Conservation (phyloP, 2,113 vertebrate species). For the Cyprinodon variegatus region DNA sequence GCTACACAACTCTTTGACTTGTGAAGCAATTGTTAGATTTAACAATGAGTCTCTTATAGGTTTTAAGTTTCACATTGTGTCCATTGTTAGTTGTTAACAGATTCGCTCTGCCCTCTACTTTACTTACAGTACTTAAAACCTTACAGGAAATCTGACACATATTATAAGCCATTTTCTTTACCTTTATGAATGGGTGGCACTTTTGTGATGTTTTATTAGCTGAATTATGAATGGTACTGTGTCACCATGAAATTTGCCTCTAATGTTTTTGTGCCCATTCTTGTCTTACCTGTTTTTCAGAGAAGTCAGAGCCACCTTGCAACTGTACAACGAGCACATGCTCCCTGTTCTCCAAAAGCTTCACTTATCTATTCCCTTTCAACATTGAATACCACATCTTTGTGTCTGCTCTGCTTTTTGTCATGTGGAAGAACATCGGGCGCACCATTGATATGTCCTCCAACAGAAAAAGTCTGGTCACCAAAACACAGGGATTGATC, state of each 20-base stretch:
- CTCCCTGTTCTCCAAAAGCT: conserved; percentile 86
- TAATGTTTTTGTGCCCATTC: conserved; percentile 7
- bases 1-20: neutral
- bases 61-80: neutral
- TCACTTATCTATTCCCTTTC: conserved; percentile 95
- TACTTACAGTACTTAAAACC: neutral
- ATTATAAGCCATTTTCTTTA: neutral
- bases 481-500: conserved; percentile 76
- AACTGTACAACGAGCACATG: conserved; percentile 89
- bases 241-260: neutral
- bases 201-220: neutral
- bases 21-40: neutral
- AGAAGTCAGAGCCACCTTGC: conserved; percentile 83
- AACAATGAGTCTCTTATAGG: neutral
- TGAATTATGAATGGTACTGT: neutral
- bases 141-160: neutral
- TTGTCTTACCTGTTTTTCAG: conserved; percentile 68
- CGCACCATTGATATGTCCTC: conserved; percentile 83
- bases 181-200: no score
- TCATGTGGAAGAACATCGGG: conserved; percentile 97
- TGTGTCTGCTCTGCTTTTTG: conserved; percentile 92
- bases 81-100: neutral
- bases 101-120: neutral
- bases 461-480: conserved; percentile 71
- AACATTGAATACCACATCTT: conserved; percentile 98